Base-by-base conservation (phyloP, 2,113 vertebrate species). In the Equus quagga region DNA sequence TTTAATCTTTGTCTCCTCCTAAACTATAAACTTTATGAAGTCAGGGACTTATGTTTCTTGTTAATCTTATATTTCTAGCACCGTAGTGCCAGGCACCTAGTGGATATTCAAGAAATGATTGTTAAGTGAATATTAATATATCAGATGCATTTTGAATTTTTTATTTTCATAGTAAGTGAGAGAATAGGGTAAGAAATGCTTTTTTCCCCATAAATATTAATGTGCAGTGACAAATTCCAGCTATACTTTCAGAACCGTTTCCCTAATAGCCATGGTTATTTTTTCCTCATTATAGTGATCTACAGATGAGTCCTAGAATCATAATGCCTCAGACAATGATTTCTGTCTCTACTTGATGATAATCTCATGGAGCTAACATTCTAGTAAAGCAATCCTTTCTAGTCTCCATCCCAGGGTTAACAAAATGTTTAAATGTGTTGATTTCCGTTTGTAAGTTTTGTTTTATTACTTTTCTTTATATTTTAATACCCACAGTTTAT, bases 151-250 rank as follows among this genome's bases (percentile, higher is more conserved):
- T 92, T 96, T 96, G 4, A 75, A 76, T 83, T 96, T 87, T 46
- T 76, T 84, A 24, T 93, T 91, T 95, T 89, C 79, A 8, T 72
- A 83, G 56, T 70, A 84, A 75, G 72, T 54, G 28, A 83, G 64
- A 93, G 12, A 85, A 31, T 67, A 60, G 54, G 31, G 13, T 75
- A 60, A 56, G 44, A 64, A 73, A 78, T 82, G 18, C 28, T 44
- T 88, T 75, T 54, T 41, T 31, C 0, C 8, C 31, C 23, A 21
- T n/a, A 72, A 89, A 51, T 96, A 54, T 26, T 65, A 96, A 89
- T 65, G 5, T 86, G 69, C 17, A 28, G 9, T 46, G 54, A 17
- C 33, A 44, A n/a, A 79, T 94, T 90, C 41, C 3, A 95, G 41
- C 46, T 65, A 3, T 44, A 11, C 31, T 56, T 96, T 76, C 8